Base-by-base conservation (phyloP, 1,140 invertebrate species). In the Diabrotica undecimpunctata region DNA sequence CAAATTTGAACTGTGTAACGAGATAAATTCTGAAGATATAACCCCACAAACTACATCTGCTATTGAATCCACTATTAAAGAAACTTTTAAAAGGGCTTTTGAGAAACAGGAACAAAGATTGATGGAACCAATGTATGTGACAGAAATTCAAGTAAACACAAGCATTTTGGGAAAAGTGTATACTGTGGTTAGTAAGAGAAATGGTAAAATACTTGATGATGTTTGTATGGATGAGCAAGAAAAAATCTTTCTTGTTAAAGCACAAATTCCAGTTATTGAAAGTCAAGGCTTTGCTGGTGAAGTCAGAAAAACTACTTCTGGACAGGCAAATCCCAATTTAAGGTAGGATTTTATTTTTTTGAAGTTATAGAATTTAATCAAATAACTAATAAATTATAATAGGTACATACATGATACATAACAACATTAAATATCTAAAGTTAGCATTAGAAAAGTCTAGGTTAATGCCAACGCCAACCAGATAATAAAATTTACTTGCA, bases 91-190 rank as follows among this genome's bases (percentile, higher is more conserved):
- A 53, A 90, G 88, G 78, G 90, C 94, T 0, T 95, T 99, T 73
- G 93, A 95, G 78, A 86, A 87, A 39, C 92, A 95, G 76, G 89
- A 93, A 6, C 94, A 96, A 75, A 83, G 97, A 64, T 78, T 99
- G 5, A 94, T 98, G 82, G 92, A 92, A 9, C 96, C 97, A 0
- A 98, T 99, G 95, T 99, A 98, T 78, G 92, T 88, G 41, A 98
- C 96, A 80, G 90, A 87, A 71, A 95, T 99, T 66, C 87, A 94
- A 74, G 95, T 95, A 9, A 95, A 93, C 70, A 89, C 92, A 3
- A 94, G 96, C 80, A 93, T 96, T 69, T 83, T 99, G 74, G 96
- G 95, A 13, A 96, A 94, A 83, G 85, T 98, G 75, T 98, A 99
- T 80, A 91, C 90, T 0, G 94, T 96, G 5, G 85, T 99, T 69